Conservation (phyloP, 2,888 invertebrate genomes). For the Bugula neritina region DNA sequence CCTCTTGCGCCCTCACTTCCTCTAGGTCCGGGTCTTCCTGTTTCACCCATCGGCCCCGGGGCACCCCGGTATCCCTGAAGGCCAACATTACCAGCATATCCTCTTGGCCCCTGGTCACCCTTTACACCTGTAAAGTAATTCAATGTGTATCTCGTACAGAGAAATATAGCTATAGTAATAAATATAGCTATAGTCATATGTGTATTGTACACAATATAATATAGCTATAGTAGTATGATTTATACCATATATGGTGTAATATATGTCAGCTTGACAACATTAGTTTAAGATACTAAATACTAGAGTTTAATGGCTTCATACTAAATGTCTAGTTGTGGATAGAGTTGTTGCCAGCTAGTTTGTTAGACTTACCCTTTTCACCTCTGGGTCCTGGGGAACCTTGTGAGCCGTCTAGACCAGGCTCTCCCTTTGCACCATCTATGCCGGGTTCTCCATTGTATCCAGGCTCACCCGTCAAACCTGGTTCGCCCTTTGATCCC, state of each 20-base stretch:
- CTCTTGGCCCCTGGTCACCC: slow-evolving; percentile 7
- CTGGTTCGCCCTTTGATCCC: slow-evolving; percentile 1
- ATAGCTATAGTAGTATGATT: too few species aligned
- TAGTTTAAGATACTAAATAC: too few species aligned
- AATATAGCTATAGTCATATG: too few species aligned
- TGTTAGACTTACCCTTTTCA: not conserved
- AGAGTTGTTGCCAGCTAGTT: not conserved
- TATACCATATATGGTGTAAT: too few species aligned
- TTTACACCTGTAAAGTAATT: not conserved
- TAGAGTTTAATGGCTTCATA: too few species aligned
- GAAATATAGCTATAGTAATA: too few species aligned
- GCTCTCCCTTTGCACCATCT: slow-evolving; percentile 10
- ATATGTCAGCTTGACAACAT: too few species aligned
- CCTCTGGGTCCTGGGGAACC: not conserved
- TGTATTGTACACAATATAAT: too few species aligned
- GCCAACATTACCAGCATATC: slow-evolving; percentile 7
- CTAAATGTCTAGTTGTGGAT: too few species aligned
- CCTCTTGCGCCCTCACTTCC: slow-evolving; percentile 5
- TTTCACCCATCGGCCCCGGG: slow-evolving; percentile 11
- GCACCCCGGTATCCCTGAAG: slow-evolving; percentile 4
- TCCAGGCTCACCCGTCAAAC: not conserved
- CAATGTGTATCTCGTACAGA: too few species aligned
- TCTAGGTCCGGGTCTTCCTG: slow-evolving; percentile 6
- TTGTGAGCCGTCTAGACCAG: not conserved
- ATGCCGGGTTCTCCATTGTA: not conserved